Percentiles rank a stretch among this genome's conserved stretches.
These are phyloP conservation scores for Drosophila siamana DNA, from an alignment of 2,888 invertebrate species.

Conservation along the genomic window DNA sequence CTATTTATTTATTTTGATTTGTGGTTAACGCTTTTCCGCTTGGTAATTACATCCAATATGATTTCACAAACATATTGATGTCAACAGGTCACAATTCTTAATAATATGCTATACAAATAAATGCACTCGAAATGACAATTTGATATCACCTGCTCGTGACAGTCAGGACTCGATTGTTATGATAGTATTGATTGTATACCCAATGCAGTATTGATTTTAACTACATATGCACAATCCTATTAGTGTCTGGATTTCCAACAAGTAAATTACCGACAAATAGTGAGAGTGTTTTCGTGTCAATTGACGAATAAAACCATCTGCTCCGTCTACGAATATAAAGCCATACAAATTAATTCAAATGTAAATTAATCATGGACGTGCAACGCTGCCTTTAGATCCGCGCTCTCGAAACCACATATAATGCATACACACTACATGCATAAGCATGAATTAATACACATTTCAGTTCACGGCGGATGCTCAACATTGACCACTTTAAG, in stretches of 20 bases:
- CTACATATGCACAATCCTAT: background rate
- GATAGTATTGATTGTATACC: constrained; percentile 23
- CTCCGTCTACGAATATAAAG: background rate
- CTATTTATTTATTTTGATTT: constrained; percentile 24
- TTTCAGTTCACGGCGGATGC: background rate
- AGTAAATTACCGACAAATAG: background rate
- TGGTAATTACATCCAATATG: constrained; percentile 10
- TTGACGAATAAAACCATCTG: background rate
- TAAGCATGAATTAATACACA: background rate
- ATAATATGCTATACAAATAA: background rate
- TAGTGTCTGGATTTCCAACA: background rate
- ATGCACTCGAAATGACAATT: background rate
- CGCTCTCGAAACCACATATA: background rate
- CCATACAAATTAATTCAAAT: constrained; percentile 8
- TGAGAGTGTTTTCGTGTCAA: background rate
- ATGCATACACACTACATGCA: background rate
- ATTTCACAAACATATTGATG: constrained; percentile 10
- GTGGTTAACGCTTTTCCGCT: constrained; percentile 10
- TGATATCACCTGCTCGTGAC: background rate
- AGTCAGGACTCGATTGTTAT: constrained; percentile 4
- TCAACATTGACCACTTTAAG: constrained; percentile 8
- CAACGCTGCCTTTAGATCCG: background rate
- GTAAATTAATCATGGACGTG: constrained; percentile 7
- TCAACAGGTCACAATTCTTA: constrained; percentile 15
- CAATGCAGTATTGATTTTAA: constrained; percentile 1